phyloP scores from a whole-genome alignment of 2,888 invertebrate species.

The Scaptomyza cyrtandrae region DNA sequence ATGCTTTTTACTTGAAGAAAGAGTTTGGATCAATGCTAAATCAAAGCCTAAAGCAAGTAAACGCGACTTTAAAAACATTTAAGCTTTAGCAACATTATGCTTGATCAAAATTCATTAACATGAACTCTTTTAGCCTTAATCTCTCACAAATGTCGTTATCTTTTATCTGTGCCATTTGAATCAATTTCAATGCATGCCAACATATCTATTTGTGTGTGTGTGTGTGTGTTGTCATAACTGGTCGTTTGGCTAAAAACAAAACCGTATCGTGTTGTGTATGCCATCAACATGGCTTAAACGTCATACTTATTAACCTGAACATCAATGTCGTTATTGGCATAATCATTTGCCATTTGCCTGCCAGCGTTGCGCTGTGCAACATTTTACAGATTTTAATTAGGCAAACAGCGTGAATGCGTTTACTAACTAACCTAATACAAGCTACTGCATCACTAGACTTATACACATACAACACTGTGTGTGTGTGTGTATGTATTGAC shows the following conservation, averaged over 20 bases:
- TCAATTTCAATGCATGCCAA: slow-evolving; percentile 4
- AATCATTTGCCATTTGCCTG: slow-evolving; percentile 15
- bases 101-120: too few species aligned
- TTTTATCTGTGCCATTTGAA: neutral
- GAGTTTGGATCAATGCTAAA: too few species aligned
- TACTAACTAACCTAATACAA: slow-evolving; percentile 27
- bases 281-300: neutral
- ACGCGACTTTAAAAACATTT: too few species aligned
- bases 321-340: slow-evolving; percentile 3
- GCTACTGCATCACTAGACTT: slow-evolving; percentile 6
- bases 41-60: too few species aligned
- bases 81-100: too few species aligned
- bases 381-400: slow-evolving; percentile 60
- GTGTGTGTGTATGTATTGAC: neutral
- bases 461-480: slow-evolving; percentile 6
- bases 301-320: slow-evolving; percentile 1
- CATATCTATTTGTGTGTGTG: neutral
- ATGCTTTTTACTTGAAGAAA: too few species aligned
- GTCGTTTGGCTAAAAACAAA: neutral
- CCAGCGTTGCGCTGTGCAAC: slow-evolving; percentile 22
- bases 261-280: neutral
- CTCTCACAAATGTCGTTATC: neutral
- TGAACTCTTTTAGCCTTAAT: neutral
- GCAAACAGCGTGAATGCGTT: slow-evolving; percentile 40
- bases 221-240: neutral